Conservation (phyloP, 2,113 vertebrate species). For the Hippoglossus stenolepis region DNA sequence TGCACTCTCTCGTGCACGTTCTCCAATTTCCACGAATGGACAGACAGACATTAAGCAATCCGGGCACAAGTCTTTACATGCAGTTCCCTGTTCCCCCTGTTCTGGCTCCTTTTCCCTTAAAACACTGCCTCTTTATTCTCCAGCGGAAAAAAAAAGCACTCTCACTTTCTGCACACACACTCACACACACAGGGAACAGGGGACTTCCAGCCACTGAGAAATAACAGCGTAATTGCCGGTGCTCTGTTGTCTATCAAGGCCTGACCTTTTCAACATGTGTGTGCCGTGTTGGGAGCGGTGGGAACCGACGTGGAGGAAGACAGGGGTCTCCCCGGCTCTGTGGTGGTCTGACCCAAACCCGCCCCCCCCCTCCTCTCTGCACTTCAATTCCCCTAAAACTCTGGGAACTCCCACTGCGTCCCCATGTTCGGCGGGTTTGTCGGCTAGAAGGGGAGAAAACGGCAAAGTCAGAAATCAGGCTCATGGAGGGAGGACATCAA, state of each 20-base stretch:
- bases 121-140: conserved; percentile 83
- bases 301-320: conserved; percentile 73
- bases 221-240: conserved; percentile 79
- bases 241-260: conserved; percentile 84
- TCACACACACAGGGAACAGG: conserved; percentile 60
- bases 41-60: conserved; percentile 70
- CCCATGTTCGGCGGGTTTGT: conserved; percentile 41
- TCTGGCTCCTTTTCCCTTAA: conserved; percentile 68
- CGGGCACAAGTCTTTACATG: conserved; percentile 75
- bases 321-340: conserved; percentile 74
- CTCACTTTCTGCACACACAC: conserved; percentile 55
- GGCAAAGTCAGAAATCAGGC: conserved; percentile 60
- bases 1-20: conserved; percentile 49
- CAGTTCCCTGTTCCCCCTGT: conserved; percentile 61
- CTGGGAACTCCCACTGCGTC: conserved; percentile 69
- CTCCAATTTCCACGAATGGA: conserved; percentile 69
- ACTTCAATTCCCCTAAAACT: conserved; percentile 39
- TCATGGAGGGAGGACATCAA: conserved; percentile 54
- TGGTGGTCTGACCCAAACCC: conserved; percentile 79
- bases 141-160: conserved; percentile 57
- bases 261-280: conserved; percentile 81
- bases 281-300: conserved; percentile 69
- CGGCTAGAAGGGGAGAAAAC: conserved; percentile 36
- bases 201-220: conserved; percentile 81
- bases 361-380: conserved; percentile 22